Percentiles rank a stretch among this genome's conserved stretches.
Evolutionary conservation across 2,888 invertebrate species (phyloP).

Genomic region (Ernsta delagoae): DNA sequence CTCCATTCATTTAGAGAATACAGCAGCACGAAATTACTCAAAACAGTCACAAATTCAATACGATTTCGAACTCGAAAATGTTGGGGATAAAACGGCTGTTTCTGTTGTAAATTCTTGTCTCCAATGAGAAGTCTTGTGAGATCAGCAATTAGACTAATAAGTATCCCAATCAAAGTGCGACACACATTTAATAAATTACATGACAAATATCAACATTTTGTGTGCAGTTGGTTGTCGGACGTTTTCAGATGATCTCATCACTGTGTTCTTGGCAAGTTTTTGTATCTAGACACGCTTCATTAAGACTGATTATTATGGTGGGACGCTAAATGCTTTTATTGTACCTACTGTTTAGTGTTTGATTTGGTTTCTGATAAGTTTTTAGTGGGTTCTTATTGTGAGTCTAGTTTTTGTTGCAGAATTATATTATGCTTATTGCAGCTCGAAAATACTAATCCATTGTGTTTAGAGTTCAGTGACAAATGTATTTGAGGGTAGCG

Average conservation of each 20-base stretch:
- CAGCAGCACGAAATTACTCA: no score
- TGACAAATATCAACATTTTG: slow-evolving; percentile 38
- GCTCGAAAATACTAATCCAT: no score
- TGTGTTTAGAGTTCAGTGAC: no score
- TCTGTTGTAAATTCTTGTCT: no score
- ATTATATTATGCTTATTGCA: background rate
- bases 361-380: slow-evolving; percentile 3
- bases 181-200: slow-evolving; percentile 17
- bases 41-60: no score
- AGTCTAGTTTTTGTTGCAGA: background rate
- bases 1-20: no score
- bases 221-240: slow-evolving; percentile 47
- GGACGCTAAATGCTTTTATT: slow-evolving; percentile 13
- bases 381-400: background rate
- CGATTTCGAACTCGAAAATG: no score
- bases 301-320: background rate
- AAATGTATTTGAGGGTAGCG: no score
- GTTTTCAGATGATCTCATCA: slow-evolving; percentile 55
- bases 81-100: no score
- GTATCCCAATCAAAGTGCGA: slow-evolving; percentile 54
- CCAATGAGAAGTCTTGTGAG: no score
- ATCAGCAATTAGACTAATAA: slow-evolving; percentile 60
- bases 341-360: background rate
- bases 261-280: slow-evolving; percentile 29
- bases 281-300: slow-evolving; percentile 38